Conservation (phyloP, 2,113 vertebrate genomes). For the Pristiophorus japonicus region DNA sequence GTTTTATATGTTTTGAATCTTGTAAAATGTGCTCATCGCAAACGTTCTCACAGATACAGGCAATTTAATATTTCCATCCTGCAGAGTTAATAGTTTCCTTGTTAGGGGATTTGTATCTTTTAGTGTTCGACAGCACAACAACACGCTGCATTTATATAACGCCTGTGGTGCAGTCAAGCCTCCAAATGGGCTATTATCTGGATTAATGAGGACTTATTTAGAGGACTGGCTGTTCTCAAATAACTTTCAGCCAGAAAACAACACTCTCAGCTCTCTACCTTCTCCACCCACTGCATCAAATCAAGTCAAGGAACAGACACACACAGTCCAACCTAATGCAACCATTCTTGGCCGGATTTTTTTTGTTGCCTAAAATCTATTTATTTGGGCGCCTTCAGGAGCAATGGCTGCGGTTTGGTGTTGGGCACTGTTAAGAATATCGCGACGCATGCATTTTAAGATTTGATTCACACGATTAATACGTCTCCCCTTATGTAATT, state of each 20-base stretch:
- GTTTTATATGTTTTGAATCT: neutral
- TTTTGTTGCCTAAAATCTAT: neutral
- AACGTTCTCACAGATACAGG: neutral
- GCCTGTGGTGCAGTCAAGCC: neutral
- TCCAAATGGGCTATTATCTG: neutral
- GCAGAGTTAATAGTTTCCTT: neutral
- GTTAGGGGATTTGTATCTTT: neutral
- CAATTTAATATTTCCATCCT: neutral
- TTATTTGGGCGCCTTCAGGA: neutral
- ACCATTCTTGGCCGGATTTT: neutral
- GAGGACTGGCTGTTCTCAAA: neutral
- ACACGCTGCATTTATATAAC: neutral
- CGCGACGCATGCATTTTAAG: too few species aligned
- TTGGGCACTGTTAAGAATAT: neutral
- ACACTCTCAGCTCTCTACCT: neutral
- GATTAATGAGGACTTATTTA: neutral
- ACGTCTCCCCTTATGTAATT: neutral
- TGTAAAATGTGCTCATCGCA: neutral
- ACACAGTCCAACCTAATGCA: neutral
- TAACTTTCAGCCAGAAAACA: neutral
- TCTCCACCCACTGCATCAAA: neutral
- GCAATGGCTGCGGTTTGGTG: neutral
- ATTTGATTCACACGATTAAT: too few species aligned
- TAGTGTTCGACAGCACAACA: neutral
- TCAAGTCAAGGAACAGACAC: neutral